Evolutionary conservation across 2,113 vertebrate genomes (phyloP).

Genomic region (Dipodomys ordii): DNA sequence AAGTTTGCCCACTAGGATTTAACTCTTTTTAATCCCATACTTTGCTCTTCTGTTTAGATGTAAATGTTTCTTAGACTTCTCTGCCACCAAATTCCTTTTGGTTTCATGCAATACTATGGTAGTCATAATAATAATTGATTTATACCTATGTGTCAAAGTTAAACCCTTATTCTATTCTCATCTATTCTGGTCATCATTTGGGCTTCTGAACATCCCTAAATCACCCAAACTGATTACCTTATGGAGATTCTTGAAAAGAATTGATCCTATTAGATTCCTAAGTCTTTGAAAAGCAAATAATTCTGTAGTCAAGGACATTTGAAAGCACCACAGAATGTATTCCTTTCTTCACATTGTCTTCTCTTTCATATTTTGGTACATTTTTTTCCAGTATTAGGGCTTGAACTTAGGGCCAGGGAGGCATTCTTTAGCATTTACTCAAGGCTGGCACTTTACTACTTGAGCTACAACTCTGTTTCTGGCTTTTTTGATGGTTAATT

Average conservation of each 20-base stretch:
- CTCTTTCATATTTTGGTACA: background rate
- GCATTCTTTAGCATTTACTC: no score
- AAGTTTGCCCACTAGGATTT: background rate
- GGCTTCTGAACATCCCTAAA: background rate
- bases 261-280: background rate
- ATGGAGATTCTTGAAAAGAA: background rate
- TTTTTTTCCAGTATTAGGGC: no score
- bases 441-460: no score
- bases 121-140: background rate
- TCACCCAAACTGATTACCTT: background rate
- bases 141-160: background rate
- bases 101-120: background rate
- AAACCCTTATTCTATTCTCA: background rate
- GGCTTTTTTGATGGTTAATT: no score
- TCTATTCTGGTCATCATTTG: background rate
- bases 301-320: background rate
- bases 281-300: background rate
- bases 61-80: background rate
- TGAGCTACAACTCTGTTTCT: no score
- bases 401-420: no score
- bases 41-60: background rate
- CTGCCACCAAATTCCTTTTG: background rate
- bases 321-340: background rate
- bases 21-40: background rate
- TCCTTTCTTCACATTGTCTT: background rate